phyloP scores from a whole-genome alignment of 1,140 invertebrate genomes.

The Onthophagus taurus region DNA sequence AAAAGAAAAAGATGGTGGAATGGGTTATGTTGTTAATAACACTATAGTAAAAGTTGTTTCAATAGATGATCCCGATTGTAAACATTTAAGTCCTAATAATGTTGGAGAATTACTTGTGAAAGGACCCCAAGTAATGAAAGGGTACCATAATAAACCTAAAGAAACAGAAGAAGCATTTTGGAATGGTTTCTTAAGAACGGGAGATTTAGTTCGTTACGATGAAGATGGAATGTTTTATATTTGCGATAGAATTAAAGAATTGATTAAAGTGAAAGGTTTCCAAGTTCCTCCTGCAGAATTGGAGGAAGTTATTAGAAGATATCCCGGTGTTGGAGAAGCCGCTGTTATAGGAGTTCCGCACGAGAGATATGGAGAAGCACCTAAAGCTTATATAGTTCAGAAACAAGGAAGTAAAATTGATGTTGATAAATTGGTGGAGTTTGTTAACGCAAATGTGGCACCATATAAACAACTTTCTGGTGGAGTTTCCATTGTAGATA shows the following conservation, averaged over 20 bases:
- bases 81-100: slow-evolving; percentile 41
- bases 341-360: slow-evolving; percentile 77
- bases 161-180: slow-evolving; percentile 55
- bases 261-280: slow-evolving; percentile 74
- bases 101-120: slow-evolving; percentile 54
- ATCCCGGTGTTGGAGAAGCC: slow-evolving; percentile 67
- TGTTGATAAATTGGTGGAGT: slow-evolving; percentile 32
- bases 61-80: slow-evolving; percentile 44
- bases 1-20: slow-evolving; percentile 38
- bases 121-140: slow-evolving; percentile 63
- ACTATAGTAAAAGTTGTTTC: slow-evolving; percentile 57
- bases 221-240: slow-evolving; percentile 54
- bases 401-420: slow-evolving; percentile 31
- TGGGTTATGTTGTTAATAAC: slow-evolving; percentile 49
- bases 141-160: slow-evolving; percentile 60
- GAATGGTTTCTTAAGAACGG: slow-evolving; percentile 67
- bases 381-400: slow-evolving; percentile 58
- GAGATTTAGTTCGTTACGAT: slow-evolving; percentile 63
- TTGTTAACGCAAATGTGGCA: slow-evolving; percentile 33
- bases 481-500: slow-evolving; percentile 39
- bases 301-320: slow-evolving; percentile 68
- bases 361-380: slow-evolving; percentile 59
- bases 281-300: slow-evolving; percentile 82
- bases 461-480: slow-evolving; percentile 39
- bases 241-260: slow-evolving; percentile 69